These are phyloP conservation scores for Myotis daubentonii DNA, from an alignment of 2,797 vertebrate genomes.

Conservation along the genomic window DNA sequence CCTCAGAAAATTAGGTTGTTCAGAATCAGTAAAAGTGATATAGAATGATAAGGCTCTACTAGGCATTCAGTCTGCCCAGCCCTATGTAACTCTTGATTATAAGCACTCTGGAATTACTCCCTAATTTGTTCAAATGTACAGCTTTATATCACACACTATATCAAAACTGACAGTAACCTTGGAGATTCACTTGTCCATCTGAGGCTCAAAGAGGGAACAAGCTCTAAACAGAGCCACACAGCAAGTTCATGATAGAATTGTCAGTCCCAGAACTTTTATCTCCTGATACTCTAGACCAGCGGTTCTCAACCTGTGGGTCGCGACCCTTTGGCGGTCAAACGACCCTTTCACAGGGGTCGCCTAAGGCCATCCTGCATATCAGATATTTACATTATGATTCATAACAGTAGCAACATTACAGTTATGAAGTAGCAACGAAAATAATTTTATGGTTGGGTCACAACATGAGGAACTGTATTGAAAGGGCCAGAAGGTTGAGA, in stretches of 20 bases:
- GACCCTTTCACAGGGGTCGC: too few species aligned
- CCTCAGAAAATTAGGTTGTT: slow-evolving; percentile 11
- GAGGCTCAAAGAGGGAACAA: slow-evolving; percentile 18
- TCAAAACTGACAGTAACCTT: not conserved
- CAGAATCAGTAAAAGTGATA: slow-evolving; percentile 33
- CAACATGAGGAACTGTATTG: too few species aligned
- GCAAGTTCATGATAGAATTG: slow-evolving; percentile 4
- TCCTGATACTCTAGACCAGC: not conserved
- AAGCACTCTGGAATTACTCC: slow-evolving; percentile 44
- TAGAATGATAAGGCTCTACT: slow-evolving; percentile 24
- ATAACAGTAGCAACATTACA: too few species aligned
- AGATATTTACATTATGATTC: too few species aligned
- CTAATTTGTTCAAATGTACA: slow-evolving; percentile 45
- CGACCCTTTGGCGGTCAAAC: too few species aligned
- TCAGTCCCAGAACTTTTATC: slow-evolving; percentile 9
- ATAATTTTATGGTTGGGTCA: too few species aligned
- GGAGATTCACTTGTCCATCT: slow-evolving; percentile 30
- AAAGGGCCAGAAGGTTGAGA: too few species aligned
- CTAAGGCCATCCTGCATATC: too few species aligned
- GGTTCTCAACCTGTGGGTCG: too few species aligned
- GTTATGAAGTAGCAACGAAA: too few species aligned
- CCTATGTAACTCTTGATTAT: slow-evolving; percentile 11
- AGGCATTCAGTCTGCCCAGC: not conserved
- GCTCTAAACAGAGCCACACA: not conserved
- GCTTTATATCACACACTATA: not conserved